phyloP scores from a whole-genome alignment of 2,888 invertebrate genomes.

The Zonitis immaculata region DNA sequence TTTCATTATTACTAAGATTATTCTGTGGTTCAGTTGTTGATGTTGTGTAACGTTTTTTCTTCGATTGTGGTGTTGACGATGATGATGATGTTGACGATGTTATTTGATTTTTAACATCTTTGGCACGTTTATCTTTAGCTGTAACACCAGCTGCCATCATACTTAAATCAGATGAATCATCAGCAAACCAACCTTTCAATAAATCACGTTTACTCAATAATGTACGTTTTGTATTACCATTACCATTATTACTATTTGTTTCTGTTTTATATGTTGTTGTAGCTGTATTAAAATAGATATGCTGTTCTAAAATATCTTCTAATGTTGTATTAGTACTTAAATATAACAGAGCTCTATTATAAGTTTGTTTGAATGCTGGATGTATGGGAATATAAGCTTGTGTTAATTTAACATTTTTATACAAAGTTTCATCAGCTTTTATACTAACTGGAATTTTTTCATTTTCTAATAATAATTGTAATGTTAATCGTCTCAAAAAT shows the following conservation, averaged over 20 bases:
- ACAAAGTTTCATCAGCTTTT: slow-evolving; percentile 46
- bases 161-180: slow-evolving; percentile 54
- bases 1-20: slow-evolving; percentile 26
- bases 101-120: slow-evolving; percentile 69
- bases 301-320: slow-evolving; percentile 66
- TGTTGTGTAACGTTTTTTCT: slow-evolving; percentile 42
- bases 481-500: slow-evolving; percentile 78
- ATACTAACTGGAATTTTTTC: slow-evolving; percentile 78
- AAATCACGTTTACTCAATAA: slow-evolving; percentile 28
- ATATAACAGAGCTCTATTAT: slow-evolving; percentile 66
- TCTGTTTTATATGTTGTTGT: slow-evolving; percentile 15
- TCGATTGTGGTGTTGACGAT: slow-evolving; percentile 37
- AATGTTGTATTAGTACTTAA: slow-evolving; percentile 74
- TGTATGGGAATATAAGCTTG: slow-evolving; percentile 51
- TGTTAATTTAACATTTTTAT: slow-evolving; percentile 40
- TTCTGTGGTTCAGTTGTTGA: slow-evolving; percentile 16
- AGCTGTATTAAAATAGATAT: slow-evolving; percentile 45
- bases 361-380: slow-evolving; percentile 68
- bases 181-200: slow-evolving; percentile 46
- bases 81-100: slow-evolving; percentile 32
- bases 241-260: not conserved
- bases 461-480: slow-evolving; percentile 81
- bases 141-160: slow-evolving; percentile 75
- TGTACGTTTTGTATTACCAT: slow-evolving; percentile 2
- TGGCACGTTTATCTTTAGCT: slow-evolving; percentile 84